Evolutionary conservation across 2,888 invertebrate species (phyloP).

Genomic region (Drosophila pullipes): DNA sequence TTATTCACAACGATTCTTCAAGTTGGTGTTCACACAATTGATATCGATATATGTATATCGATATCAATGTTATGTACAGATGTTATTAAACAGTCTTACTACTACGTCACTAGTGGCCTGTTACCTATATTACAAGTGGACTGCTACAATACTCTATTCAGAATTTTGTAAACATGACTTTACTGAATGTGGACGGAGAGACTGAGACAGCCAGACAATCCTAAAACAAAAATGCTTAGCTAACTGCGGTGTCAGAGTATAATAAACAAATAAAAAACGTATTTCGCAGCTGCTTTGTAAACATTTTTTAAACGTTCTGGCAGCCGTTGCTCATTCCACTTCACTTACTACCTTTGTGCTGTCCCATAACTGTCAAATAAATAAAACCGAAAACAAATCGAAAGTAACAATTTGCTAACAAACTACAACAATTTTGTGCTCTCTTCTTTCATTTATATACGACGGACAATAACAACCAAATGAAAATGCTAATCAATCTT

Average conservation of each 20-base stretch:
- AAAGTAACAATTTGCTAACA: constrained; percentile 70
- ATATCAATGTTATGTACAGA: not conserved
- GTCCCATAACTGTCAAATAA: constrained; percentile 47
- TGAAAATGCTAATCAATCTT: constrained; percentile 44
- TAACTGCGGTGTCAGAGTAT: constrained; percentile 12
- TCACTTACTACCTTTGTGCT: constrained; percentile 61
- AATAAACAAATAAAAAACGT: constrained; percentile 41
- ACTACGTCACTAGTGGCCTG: not conserved
- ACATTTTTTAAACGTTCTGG: constrained; percentile 58
- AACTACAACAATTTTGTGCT: constrained; percentile 76
- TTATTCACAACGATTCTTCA: not conserved
- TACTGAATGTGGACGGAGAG: not conserved
- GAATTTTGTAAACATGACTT: not conserved
- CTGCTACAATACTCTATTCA: not conserved
- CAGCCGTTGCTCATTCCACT: constrained; percentile 46
- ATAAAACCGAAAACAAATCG: constrained; percentile 33
- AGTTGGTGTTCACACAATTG: too few relatives aligned
- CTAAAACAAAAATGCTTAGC: not conserved
- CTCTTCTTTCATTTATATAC: constrained; percentile 62
- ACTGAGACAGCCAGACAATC: not conserved
- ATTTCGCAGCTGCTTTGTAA: constrained; percentile 63
- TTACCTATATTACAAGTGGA: not conserved
- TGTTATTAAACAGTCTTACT: not conserved
- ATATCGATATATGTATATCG: not conserved
- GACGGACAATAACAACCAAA: constrained; percentile 33